Evolutionary conservation across 64 coral and sea anemone species (phyloP).

Genomic region (Montipora foliosa): DNA sequence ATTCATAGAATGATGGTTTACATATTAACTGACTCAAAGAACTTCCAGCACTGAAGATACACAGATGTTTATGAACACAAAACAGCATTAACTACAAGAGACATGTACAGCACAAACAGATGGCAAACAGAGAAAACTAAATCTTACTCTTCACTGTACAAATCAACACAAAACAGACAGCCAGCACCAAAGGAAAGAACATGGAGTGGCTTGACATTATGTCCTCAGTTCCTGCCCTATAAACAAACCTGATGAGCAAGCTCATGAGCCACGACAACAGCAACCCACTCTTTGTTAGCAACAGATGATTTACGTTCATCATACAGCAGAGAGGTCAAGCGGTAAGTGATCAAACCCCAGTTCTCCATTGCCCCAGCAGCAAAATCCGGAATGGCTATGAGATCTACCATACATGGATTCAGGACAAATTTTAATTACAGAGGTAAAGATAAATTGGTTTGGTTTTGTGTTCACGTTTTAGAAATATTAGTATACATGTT

Average conservation of each 20-base stretch:
- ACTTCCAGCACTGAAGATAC: neutral
- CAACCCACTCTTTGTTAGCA: constrained; percentile 89
- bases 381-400: constrained; percentile 97
- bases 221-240: neutral
- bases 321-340: constrained; percentile 87
- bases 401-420: constrained; percentile 67
- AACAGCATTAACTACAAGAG: too few species aligned
- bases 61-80: neutral
- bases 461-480: too few species aligned
- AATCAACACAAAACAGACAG: neutral
- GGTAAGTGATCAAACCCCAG: constrained; percentile 97
- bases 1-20: too few species aligned
- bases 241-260: constrained; percentile 93
- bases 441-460: too few species aligned
- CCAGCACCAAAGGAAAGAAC: constrained; percentile 10
- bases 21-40: too few species aligned
- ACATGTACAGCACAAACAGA: neutral
- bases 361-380: constrained; percentile 96
- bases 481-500: too few species aligned
- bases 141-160: neutral
- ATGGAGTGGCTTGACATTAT: neutral
- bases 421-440: neutral
- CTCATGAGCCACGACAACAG: constrained; percentile 88
- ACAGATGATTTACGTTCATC: constrained; percentile 78
- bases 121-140: neutral